Base-by-base conservation (phyloP, 2,888 invertebrate genomes). In the Argyresthia albistria region DNA sequence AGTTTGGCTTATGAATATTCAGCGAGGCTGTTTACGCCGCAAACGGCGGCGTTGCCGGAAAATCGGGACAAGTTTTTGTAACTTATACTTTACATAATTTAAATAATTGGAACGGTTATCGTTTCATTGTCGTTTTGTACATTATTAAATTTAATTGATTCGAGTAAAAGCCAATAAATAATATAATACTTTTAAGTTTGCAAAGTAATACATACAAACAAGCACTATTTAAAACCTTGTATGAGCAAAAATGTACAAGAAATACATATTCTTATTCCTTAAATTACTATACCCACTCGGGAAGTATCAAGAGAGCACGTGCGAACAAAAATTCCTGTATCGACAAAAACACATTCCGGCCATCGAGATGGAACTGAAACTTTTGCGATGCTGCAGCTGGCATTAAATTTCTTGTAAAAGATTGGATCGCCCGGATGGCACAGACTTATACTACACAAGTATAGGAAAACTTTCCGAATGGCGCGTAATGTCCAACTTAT, bases 1-100 rank as follows among this genome's bases (percentile, higher is more conserved):
- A 70, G 70, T 71, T 73, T 60, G 58, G 58, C 70, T 66, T n/a
- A 76, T 80, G 77, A 79, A 79, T 79, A 79, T 78, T 77, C 70
- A 70, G 46, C 25, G 35, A 46, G 46, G 25, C 35, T 46, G 46
- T 46, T 46, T 46, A 46, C 46, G 46, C 46, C 35, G 25, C 25
- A 25, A 25, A 25, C 6, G 3, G 25, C 25, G 25, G 25, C 25
- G 25, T 25, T 25, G 25, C 25, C 25, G 25, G 46, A 46, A 46
- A 46, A 46, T 46, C 35, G 25, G 16, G 25, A 46, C 46, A 35
- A 46, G 25, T n/a, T 35, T 16, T 46, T 46, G 16, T 46, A n/a
- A 10, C 35, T 9, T n/a, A 25, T 25, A 4, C 7, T 15, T 46
- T 10, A 10, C 16, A 10, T 45, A 15, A 10, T 1, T 16, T 43